A percentile compares a stretch with the other conserved stretches of the same genome.
phyloP scores from a whole-genome alignment of 2,888 invertebrate species.

The Drosophila basisetae region DNA sequence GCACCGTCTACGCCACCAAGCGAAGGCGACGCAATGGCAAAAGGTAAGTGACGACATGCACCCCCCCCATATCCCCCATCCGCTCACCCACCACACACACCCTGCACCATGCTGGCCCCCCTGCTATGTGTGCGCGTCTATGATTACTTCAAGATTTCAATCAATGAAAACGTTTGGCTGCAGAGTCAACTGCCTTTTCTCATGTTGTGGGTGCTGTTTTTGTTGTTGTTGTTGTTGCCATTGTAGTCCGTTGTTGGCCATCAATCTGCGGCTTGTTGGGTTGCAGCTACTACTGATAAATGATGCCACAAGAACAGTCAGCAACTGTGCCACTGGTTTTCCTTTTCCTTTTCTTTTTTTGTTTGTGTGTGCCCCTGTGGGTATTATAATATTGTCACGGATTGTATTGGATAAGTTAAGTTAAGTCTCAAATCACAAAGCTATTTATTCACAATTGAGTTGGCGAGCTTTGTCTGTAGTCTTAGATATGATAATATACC shows the following conservation, averaged over 20 bases:
- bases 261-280: conserved; percentile 74
- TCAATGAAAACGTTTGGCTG: conserved; percentile 61
- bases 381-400: conserved; percentile 13
- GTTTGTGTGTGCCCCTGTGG: neutral
- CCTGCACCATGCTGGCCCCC: conserved; percentile 40
- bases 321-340: conserved; percentile 46
- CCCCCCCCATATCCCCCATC: neutral
- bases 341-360: neutral
- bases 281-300: conserved; percentile 56
- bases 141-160: conserved; percentile 74
- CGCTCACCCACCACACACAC: conserved; percentile 25
- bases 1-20: conserved; percentile 98
- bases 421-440: neutral
- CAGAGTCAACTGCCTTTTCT: conserved; percentile 32
- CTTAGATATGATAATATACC: neutral
- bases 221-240: neutral
- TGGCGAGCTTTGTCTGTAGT: neutral
- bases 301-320: conserved; percentile 29
- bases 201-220: neutral
- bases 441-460: neutral
- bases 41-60: conserved; percentile 89
- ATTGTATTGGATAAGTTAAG: neutral
- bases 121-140: conserved; percentile 42
- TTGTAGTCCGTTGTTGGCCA: conserved; percentile 32
- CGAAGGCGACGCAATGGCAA: conserved; percentile 97